phyloP scores from a whole-genome alignment of 2,888 invertebrate species.

The Didymodactylos carnosus region DNA sequence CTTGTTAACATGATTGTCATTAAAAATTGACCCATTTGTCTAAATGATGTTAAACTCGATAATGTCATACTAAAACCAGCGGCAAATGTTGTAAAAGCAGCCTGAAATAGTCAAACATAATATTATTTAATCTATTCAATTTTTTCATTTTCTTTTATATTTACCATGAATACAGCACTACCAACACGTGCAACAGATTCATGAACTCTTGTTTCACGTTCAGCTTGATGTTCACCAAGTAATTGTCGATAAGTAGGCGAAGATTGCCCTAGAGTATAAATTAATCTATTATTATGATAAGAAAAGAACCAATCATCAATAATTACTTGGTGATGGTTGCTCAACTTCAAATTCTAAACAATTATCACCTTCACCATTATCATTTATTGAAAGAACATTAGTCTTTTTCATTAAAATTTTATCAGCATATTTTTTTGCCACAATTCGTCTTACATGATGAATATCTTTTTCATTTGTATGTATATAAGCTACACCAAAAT shows the following conservation, averaged over 20 bases:
- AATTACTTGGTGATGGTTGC: too few relatives aligned
- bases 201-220: background rate
- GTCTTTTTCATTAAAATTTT: too few relatives aligned
- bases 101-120: too few relatives aligned
- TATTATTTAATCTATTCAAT: too few relatives aligned
- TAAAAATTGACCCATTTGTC: conserved; percentile 67
- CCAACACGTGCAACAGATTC: conserved; percentile 40
- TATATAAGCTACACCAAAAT: conserved; percentile 59
- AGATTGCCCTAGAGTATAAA: conserved; percentile 36
- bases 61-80: conserved; percentile 65
- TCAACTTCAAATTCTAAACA: too few relatives aligned
- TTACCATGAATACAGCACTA: conserved; percentile 60
- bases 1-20: conserved; percentile 64
- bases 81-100: conserved; percentile 60
- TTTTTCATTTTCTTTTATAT: too few relatives aligned
- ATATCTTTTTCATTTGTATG: background rate
- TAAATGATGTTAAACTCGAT: conserved; percentile 64
- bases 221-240: background rate
- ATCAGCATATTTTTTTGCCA: background rate
- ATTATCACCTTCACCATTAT: too few relatives aligned
- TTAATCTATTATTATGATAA: conserved; percentile 16
- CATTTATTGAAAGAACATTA: too few relatives aligned
- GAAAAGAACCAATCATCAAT: too few relatives aligned
- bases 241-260: conserved; percentile 1
- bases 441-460: background rate